Evolutionary conservation across 2,113 vertebrate genomes (phyloP).

Genomic region (Nasalis larvatus): DNA sequence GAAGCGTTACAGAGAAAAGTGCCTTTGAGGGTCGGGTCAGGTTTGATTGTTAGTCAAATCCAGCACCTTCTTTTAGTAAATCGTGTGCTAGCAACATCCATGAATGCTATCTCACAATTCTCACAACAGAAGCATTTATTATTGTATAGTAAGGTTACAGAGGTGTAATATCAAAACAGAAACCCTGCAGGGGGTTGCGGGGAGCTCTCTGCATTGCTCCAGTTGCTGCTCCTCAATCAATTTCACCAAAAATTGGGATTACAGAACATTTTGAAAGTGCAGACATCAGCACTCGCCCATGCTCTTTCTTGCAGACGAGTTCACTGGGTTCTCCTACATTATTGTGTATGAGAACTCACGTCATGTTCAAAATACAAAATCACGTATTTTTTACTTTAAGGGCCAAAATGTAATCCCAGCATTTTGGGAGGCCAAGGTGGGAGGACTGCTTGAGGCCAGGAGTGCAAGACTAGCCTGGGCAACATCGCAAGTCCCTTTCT

Average conservation of each 20-base stretch:
- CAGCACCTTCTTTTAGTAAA: background rate
- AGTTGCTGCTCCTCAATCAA: background rate
- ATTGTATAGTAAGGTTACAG: no score
- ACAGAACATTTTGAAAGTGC: no score
- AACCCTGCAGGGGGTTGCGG: background rate
- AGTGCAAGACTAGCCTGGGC: no score
- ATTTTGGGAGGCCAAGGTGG: no score
- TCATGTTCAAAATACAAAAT: background rate
- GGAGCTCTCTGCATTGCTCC: background rate
- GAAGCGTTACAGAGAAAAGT: background rate
- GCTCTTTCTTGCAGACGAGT: background rate
- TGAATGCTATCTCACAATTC: background rate
- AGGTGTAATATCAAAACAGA: background rate
- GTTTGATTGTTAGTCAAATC: background rate
- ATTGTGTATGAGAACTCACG: accelerated
- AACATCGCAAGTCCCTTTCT: no score
- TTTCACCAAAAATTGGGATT: no score
- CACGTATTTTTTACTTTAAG: background rate
- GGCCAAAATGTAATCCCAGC: no score
- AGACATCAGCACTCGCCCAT: accelerated
- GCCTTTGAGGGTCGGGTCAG: background rate
- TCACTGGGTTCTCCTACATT: background rate
- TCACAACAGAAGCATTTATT: background rate
- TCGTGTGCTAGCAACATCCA: background rate
- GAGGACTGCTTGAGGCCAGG: no score